phyloP scores from a whole-genome alignment of 2,113 vertebrate genomes.

The Phainopepla nitens region DNA sequence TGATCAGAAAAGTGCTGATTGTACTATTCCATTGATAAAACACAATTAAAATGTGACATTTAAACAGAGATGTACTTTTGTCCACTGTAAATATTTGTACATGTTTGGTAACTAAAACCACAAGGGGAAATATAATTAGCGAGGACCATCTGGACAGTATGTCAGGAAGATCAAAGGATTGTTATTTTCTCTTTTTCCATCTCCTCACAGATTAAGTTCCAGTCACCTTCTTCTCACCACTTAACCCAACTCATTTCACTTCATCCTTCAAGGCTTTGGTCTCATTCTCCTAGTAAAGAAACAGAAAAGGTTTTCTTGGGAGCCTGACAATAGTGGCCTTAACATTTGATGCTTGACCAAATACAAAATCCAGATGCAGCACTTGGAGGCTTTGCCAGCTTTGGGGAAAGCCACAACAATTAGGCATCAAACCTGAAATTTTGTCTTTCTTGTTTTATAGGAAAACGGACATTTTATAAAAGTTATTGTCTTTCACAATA shows the following conservation, averaged over 20 bases:
- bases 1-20: not conserved
- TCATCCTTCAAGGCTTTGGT: not conserved
- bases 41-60: not conserved
- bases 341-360: not conserved
- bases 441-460: not conserved
- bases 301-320: not conserved
- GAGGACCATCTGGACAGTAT: not conserved
- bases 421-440: not conserved
- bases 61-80: not conserved
- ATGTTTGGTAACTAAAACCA: not conserved
- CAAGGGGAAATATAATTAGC: not conserved
- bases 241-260: not conserved
- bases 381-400: not conserved
- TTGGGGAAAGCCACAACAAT: not conserved
- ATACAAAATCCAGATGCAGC: not conserved
- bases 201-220: not conserved
- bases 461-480: not conserved
- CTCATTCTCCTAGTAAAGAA: not conserved
- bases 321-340: not conserved
- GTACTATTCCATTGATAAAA: not conserved
- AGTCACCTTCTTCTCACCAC: not conserved
- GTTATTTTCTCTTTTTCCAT: not conserved
- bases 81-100: conserved; percentile 23
- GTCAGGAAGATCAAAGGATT: not conserved
- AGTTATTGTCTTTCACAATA: not conserved